Evolutionary conservation across 2,797 vertebrate genomes (phyloP), one percentile per base, ranked within the genome.

Genomic region (Typhlichthys subterraneus): DNA sequence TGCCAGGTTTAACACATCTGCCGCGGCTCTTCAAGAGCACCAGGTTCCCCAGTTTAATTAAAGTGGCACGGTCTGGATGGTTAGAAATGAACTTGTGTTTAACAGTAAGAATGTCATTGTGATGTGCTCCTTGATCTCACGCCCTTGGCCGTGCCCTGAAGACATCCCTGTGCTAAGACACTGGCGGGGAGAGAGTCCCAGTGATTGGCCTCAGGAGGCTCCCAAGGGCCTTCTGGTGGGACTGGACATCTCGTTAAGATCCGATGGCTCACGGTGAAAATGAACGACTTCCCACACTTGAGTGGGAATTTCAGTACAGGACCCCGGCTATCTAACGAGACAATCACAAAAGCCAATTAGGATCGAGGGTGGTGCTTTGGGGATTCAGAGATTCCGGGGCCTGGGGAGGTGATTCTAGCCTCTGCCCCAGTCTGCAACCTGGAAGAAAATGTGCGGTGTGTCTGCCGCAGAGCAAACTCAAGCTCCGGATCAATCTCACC

Each of bases 321-420:
- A 78, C 86, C 74, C 69, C 61, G 57, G 85, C 80, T 86, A 85
- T 88, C 88, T 90, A 90, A 92, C 84, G 89, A 91, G 87, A 87
- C 88, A 92, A 91, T 93, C 90, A 91, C 88, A 86, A 90, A 90
- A 91, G 89, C 91, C 91, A 93, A 93, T 93, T 92, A 93, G 84
- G 85, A 81, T 75, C 59, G 54, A 75, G 81, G 85, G 67, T 68
- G 83, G 82, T 78, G 83, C 87, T 90, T 85, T 81, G 78, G 86
- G 89, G 86, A 87, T 85, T 87, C 75, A 88, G 75, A 80, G 81
- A 87, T 88, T 91, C 72, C 69, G 69, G 60, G 71, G 72, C 79
- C 87, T 79, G 81, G 72, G 81, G 56, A 83, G 85, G 87, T 84
- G 81, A 87, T 89, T 88, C 84, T 79, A 82, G 82, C 69, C 69